These are phyloP conservation scores for Ptychodera flava DNA, from an alignment of 35 echinoderm and acorn worm genomes.

Conservation along the genomic window DNA sequence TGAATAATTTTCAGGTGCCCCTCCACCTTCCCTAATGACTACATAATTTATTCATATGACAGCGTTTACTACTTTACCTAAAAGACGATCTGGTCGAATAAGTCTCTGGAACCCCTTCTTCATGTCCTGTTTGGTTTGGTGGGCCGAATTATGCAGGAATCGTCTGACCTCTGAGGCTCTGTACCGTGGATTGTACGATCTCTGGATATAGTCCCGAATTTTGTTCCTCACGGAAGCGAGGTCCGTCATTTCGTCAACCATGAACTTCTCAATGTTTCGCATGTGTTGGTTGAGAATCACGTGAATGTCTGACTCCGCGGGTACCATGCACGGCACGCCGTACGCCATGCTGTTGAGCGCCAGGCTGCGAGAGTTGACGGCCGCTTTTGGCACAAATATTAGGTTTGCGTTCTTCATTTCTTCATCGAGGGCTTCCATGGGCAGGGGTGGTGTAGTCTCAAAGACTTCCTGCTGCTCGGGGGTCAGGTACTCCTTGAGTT, in stretches of 20 bases:
- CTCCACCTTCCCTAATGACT: no score
- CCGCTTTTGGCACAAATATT: neutral
- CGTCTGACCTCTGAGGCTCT: neutral
- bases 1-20: no score
- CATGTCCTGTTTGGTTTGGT: neutral
- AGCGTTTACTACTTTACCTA: no score
- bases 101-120: neutral
- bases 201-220: neutral
- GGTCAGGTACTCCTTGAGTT: neutral
- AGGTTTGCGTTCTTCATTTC: neutral
- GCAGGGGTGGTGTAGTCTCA: neutral
- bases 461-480: neutral
- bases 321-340: neutral
- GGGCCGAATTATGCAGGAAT: neutral
- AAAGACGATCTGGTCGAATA: neutral
- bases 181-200: neutral
- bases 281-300: neutral
- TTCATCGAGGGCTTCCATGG: neutral
- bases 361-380: neutral
- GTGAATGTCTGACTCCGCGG: neutral
- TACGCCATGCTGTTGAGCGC: neutral
- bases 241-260: neutral
- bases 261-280: neutral
- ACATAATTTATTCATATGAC: no score
- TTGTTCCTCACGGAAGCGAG: neutral